Conservation (phyloP, 1,140 invertebrate genomes). For the Scylla paramamosain region DNA sequence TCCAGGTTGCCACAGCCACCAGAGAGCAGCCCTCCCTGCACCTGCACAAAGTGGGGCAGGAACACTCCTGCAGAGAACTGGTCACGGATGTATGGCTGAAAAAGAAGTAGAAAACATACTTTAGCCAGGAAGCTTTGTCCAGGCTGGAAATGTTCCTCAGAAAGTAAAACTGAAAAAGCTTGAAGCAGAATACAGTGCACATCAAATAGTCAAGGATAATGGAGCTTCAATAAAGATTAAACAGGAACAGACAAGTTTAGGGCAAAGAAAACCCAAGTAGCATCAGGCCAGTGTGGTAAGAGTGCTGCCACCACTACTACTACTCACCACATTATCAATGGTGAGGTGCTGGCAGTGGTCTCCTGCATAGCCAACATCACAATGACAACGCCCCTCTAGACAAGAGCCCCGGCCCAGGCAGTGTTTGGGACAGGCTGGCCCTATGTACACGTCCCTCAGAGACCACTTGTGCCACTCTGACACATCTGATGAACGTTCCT, state of each 20-base stretch:
- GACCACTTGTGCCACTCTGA: constrained; percentile 79
- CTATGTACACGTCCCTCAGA: constrained; percentile 81
- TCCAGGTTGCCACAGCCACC: constrained; percentile 79
- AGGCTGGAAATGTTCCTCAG: too few species aligned
- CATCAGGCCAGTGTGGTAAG: too few species aligned
- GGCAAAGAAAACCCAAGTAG: too few species aligned
- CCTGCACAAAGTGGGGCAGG: constrained; percentile 79
- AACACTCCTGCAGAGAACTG: constrained; percentile 79
- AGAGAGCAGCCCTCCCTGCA: constrained; percentile 79
- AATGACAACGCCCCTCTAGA: constrained; percentile 79
- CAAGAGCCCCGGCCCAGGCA: constrained; percentile 81
- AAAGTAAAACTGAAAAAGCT: too few species aligned
- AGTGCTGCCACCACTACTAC: not conserved
- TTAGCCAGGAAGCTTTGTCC: too few species aligned
- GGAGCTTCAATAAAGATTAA: too few species aligned
- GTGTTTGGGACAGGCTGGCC: constrained; percentile 80
- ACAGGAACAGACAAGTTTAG: too few species aligned
- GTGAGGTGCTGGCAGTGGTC: constrained; percentile 71
- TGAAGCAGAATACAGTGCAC: too few species aligned
- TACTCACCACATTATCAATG: constrained; percentile 74
- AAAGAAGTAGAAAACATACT: not conserved
- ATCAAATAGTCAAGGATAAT: too few species aligned
- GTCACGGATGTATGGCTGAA: constrained; percentile 80
- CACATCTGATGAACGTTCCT: constrained; percentile 76
- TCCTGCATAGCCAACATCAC: constrained; percentile 79